phyloP scores from a whole-genome alignment of 2,797 vertebrate species.

The Novumbra hubbsi region DNA sequence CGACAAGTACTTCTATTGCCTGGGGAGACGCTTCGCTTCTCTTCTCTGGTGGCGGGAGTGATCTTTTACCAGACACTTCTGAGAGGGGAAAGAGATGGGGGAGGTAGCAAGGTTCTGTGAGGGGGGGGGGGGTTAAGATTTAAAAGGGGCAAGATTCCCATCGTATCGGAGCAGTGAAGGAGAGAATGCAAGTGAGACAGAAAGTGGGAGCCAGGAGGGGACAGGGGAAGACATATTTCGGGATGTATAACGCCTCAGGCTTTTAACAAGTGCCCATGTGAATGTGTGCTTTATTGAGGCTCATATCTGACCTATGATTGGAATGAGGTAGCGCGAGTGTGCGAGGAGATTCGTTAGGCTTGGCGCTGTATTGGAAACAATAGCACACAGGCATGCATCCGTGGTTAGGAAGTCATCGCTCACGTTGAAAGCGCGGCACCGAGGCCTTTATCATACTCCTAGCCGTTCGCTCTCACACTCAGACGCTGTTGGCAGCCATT shows the following conservation, averaged over 20 bases:
- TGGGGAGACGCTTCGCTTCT: slow-evolving; percentile 35
- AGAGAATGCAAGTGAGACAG: neutral
- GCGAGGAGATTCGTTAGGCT: neutral
- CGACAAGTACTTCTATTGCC: slow-evolving; percentile 47
- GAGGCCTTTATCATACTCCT: slow-evolving; percentile 23
- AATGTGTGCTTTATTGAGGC: neutral
- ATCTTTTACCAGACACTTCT: slow-evolving; percentile 32
- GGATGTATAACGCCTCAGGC: neutral
- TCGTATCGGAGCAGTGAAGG: neutral
- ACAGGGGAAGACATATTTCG: neutral
- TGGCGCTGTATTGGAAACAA: neutral
- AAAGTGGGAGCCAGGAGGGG: neutral
- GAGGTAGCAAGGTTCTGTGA: slow-evolving; percentile 22
- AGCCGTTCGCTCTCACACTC: slow-evolving; percentile 17
- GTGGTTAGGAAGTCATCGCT: slow-evolving; percentile 24
- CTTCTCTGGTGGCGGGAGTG: slow-evolving; percentile 32
- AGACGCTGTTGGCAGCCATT: slow-evolving; percentile 29
- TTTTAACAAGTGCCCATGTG: neutral
- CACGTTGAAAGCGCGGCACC: slow-evolving; percentile 24
- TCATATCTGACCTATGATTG: neutral
- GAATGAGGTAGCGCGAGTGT: neutral
- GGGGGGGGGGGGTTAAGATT: slow-evolving; percentile 22
- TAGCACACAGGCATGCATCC: slow-evolving; percentile 1
- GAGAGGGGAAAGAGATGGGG: slow-evolving; percentile 21
- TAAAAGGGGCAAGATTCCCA: neutral